Evolutionary conservation across 92 coral and sea anemone genomes (phyloP).

Genomic region (Ricordea florida): DNA sequence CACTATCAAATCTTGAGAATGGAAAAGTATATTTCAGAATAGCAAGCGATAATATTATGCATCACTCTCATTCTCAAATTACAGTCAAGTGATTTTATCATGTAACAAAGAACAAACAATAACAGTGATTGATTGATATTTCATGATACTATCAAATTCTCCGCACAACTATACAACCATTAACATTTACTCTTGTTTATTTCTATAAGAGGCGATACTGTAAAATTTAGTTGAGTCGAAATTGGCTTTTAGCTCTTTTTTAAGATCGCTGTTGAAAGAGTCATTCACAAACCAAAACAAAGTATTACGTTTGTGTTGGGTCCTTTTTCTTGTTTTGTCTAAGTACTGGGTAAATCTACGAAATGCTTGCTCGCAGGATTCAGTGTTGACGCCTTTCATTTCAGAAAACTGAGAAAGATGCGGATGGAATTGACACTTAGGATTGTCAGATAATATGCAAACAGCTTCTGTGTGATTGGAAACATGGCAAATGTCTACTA

Average conservation of each 20-base stretch:
- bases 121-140: neutral
- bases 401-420: constrained; percentile 30
- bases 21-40: neutral
- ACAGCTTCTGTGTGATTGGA: constrained; percentile 66
- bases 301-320: constrained; percentile 10
- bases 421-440: constrained; percentile 47
- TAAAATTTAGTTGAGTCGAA: no score
- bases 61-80: neutral
- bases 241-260: constrained; percentile 7
- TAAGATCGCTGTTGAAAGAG: constrained; percentile 58
- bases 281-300: constrained; percentile 65
- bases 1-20: neutral
- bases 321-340: constrained; percentile 24
- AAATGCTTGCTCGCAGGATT: no score
- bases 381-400: no score
- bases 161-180: no score
- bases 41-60: no score
- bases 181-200: neutral
- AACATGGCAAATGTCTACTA: constrained; percentile 73
- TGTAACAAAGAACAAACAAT: neutral
- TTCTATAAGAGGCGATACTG: neutral
- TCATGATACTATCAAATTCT: neutral
- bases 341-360: constrained; percentile 49
- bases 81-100: neutral
- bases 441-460: constrained; percentile 62